A percentile compares a stretch with the other conserved stretches of the same genome.
Evolutionary conservation across 2,797 vertebrate genomes (phyloP).

Genomic region (Myripristis jacobus): DNA sequence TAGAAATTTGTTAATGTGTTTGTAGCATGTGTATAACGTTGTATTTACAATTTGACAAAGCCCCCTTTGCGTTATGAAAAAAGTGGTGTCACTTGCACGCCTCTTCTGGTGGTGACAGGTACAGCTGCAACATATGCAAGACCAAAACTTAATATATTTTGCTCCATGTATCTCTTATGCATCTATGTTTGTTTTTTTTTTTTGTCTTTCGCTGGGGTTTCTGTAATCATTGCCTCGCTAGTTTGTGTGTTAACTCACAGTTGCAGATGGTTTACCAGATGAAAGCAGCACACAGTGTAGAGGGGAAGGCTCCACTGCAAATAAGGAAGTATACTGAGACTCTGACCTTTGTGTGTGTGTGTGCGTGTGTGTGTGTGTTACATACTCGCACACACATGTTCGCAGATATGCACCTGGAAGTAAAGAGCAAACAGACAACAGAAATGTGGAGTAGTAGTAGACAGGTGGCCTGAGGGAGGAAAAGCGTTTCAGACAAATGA

Average conservation of each 20-base stretch:
- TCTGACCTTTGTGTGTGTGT: constrained; percentile 74
- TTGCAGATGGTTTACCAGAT: constrained; percentile 39
- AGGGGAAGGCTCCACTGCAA: constrained; percentile 58
- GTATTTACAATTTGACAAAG: neutral
- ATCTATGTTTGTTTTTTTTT: neutral
- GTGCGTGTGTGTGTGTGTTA: constrained; percentile 53
- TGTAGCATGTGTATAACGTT: neutral
- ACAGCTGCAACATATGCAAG: neutral
- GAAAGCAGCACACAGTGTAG: constrained; percentile 9
- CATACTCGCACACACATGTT: constrained; percentile 2
- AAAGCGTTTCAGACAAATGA: constrained; percentile 20
- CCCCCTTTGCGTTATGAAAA: constrained; percentile 3
- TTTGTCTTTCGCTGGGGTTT: neutral
- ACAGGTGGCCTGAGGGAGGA: constrained; percentile 52
- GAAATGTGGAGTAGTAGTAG: constrained; percentile 11
- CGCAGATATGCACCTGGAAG: constrained; percentile 64
- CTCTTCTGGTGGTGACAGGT: neutral
- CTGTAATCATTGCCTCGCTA: neutral
- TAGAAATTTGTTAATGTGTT: constrained; percentile 7
- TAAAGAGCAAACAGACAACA: constrained; percentile 42
- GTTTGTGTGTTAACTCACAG: constrained; percentile 5
- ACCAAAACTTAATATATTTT: neutral
- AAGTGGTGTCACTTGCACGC: constrained; percentile 2
- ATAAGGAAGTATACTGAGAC: constrained; percentile 80
- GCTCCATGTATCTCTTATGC: neutral